These are phyloP conservation scores for Drosophila atroscutellata DNA, from an alignment of 2,888 invertebrate genomes.

Conservation along the genomic window DNA sequence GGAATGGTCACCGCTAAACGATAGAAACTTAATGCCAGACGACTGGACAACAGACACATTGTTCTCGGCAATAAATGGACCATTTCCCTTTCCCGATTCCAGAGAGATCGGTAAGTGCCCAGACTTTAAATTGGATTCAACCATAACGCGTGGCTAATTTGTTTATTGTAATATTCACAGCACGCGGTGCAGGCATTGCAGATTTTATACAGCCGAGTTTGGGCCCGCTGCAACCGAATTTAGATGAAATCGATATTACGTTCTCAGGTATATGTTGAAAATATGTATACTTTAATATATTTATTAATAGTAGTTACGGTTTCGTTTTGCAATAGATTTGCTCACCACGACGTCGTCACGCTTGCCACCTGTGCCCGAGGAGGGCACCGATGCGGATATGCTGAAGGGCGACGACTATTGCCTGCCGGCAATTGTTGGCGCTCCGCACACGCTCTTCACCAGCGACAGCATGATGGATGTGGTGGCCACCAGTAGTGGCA, in stretches of 20 bases:
- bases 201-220: constrained; percentile 99
- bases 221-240: constrained; percentile 97
- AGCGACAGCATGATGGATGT: constrained; percentile 82
- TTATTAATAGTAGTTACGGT: constrained; percentile 62
- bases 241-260: constrained; percentile 96
- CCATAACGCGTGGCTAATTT: neutral
- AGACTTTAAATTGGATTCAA: neutral
- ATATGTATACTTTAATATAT: neutral
- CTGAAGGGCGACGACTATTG: constrained; percentile 85
- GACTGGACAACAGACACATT: constrained; percentile 93
- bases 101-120: constrained; percentile 93
- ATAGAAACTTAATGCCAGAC: constrained; percentile 83
- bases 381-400: constrained; percentile 86
- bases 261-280: constrained; percentile 88
- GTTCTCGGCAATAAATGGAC: constrained; percentile 92
- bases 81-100: constrained; percentile 98
- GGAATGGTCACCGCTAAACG: constrained; percentile 84
- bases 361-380: constrained; percentile 88
- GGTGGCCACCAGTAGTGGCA: constrained; percentile 28
- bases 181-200: constrained; percentile 93
- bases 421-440: constrained; percentile 72
- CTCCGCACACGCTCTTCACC: constrained; percentile 77
- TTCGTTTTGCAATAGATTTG: constrained; percentile 74
- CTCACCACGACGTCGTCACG: constrained; percentile 83
- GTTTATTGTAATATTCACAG: constrained; percentile 41